Evolutionary conservation across 2,113 vertebrate genomes (phyloP).

Genomic region (Halichoerus grypus): DNA sequence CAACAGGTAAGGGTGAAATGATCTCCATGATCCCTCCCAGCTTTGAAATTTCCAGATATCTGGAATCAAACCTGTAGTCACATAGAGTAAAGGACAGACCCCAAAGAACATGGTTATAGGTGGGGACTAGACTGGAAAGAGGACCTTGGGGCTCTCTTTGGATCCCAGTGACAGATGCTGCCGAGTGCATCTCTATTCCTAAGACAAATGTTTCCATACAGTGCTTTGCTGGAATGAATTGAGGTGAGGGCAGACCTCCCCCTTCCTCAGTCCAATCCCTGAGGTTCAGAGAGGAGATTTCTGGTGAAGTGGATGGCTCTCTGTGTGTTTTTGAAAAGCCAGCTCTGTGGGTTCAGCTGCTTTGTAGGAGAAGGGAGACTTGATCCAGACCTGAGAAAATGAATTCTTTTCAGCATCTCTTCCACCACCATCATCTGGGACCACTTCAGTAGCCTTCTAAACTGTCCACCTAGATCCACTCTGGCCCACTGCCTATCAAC

Average conservation of each 20-base stretch:
- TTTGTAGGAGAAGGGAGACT: neutral
- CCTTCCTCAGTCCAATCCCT: neutral
- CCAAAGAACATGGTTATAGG: neutral
- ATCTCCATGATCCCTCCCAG: neutral
- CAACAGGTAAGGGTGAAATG: neutral
- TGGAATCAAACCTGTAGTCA: neutral
- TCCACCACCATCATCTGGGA: neutral
- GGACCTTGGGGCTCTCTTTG: neutral
- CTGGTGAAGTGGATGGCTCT: neutral
- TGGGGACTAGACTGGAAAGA: neutral
- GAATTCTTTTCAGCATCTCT: neutral
- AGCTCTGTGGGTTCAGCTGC: neutral
- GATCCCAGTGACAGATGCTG: neutral
- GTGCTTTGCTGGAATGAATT: neutral
- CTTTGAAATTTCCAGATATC: slow-evolving; percentile 9
- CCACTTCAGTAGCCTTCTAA: neutral
- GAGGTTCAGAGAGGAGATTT: neutral
- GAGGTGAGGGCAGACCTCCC: neutral
- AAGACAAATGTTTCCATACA: neutral
- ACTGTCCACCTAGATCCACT: neutral
- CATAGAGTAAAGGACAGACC: neutral
- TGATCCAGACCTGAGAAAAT: neutral
- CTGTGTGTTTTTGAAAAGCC: neutral
- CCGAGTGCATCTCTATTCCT: neutral
- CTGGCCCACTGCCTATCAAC: neutral